Conservation (phyloP, 2,888 invertebrate genomes). For the Eupelmus urozonus region DNA sequence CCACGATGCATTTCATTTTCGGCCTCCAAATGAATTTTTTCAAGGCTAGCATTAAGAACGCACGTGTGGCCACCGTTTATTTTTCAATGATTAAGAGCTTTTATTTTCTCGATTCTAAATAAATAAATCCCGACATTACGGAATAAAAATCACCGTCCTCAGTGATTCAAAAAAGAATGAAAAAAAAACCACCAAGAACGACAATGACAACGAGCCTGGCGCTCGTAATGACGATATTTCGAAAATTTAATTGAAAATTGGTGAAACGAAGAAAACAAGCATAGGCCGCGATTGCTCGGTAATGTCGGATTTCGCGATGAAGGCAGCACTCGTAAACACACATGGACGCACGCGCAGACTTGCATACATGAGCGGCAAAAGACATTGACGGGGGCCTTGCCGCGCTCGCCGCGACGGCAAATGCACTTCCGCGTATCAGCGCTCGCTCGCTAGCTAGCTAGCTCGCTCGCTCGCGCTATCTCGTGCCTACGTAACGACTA, state of each 20-base stretch:
- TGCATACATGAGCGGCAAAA: slow-evolving; percentile 60
- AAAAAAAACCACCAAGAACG: no score
- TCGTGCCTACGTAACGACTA: slow-evolving; percentile 60
- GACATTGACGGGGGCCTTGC: slow-evolving; percentile 75
- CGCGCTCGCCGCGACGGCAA: slow-evolving; percentile 55
- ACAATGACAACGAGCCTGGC: no score
- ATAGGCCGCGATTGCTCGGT: no score
- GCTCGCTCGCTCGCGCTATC: slow-evolving; percentile 22
- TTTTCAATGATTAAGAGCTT: not conserved
- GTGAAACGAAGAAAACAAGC: not conserved
- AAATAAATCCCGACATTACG: not conserved
- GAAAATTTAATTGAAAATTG: no score
- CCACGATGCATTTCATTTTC: slow-evolving; percentile 35
- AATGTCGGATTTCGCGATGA: slow-evolving; percentile 21
- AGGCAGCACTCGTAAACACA: slow-evolving; percentile 50
- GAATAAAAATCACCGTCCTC: not conserved
- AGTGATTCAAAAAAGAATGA: no score
- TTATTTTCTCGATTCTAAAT: not conserved
- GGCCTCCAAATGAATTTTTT: slow-evolving; percentile 36
- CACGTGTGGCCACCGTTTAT: not conserved
- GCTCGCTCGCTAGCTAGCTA: slow-evolving; percentile 35
- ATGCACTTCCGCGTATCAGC: slow-evolving; percentile 74
- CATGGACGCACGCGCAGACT: slow-evolving; percentile 59
- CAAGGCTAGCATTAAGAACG: slow-evolving; percentile 27
- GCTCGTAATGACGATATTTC: no score